A percentile compares a stretch with the other conserved stretches of the same genome.
phyloP scores from a whole-genome alignment of 64 coral and sea anemone genomes.

The Hydrozoanthus tunicans region DNA sequence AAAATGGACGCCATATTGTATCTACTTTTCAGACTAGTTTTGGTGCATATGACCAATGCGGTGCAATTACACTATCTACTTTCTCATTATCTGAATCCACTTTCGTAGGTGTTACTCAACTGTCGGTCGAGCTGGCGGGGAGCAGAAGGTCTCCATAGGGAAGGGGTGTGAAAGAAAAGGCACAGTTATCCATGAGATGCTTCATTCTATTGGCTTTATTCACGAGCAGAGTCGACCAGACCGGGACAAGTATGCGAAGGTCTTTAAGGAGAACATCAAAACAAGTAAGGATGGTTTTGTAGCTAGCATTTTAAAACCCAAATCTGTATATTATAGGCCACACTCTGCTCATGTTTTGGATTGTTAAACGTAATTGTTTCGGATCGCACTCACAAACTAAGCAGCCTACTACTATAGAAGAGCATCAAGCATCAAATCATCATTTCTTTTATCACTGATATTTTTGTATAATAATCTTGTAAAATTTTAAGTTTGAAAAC shows the following conservation, averaged over 20 bases:
- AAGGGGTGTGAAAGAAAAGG: slow-evolving; percentile 82
- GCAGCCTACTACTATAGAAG: too few relatives aligned
- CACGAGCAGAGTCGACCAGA: slow-evolving; percentile 88
- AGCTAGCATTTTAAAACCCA: background rate
- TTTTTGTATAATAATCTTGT: too few relatives aligned
- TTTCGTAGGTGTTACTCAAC: slow-evolving; percentile 86
- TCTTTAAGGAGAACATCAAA: slow-evolving; percentile 69
- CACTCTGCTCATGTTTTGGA: too few relatives aligned
- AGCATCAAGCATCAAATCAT: too few relatives aligned
- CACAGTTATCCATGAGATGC: slow-evolving; percentile 87
- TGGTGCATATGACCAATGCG: too few relatives aligned
- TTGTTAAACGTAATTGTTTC: too few relatives aligned
- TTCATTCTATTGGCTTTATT: slow-evolving; percentile 89
- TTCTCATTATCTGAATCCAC: background rate
- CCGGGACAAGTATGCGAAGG: slow-evolving; percentile 71
- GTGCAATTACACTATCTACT: background rate
- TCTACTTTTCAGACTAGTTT: too few relatives aligned
- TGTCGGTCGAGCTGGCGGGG: slow-evolving; percentile 71
- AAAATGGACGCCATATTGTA: too few relatives aligned
- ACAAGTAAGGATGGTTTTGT: slow-evolving; percentile 9
- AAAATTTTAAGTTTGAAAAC: too few relatives aligned
- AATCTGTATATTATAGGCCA: too few relatives aligned
- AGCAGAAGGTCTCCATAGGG: slow-evolving; percentile 84
- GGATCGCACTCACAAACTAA: too few relatives aligned
- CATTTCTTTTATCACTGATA: too few relatives aligned